Evolutionary conservation across 2,797 vertebrate genomes (phyloP), one percentile per base, ranked within the genome.

Genomic region (Discoglossus pictus): DNA sequence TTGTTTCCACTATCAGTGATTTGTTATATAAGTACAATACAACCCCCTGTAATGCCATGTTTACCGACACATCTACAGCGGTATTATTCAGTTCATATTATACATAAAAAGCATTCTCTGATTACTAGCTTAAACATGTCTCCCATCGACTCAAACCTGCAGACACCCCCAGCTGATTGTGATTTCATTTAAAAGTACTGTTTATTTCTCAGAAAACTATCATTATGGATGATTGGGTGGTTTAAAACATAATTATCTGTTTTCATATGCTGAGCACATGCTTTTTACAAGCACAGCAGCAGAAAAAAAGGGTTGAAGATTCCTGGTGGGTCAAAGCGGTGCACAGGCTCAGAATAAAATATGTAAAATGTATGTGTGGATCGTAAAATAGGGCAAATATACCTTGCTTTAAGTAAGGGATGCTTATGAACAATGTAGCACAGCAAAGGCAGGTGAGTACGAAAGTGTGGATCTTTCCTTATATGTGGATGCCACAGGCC

Each of bases 161-260:
- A 61, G 56, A 63, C 60, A 63, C 42, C 56, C 16, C 63, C 54
- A 50, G 64, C 60, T 63, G 70, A 53, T 52, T 52, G 55, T 51
- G 55, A 67, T 65, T 65, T 72, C 38, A 54, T 66, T 66, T 50
- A 58, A 70, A 70, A 70, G 60, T 54, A 42, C 35, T 63, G 52
- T 70, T 63, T 70, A 70, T 70, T n/a, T 63, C 52, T 43, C 60
- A 42, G 52, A 50, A 70, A 70, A 63, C 68, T 70, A 70, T 70
- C 68, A 70, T 70, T 70, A 70, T n/a, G 8, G 60, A 58, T 56
- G 60, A 70, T 64, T 70, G 60, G 36, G 60, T 50, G 51, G 68
- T n/a, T 63, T 51, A 56, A 70, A 64, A 70, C 52, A 63, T 64
- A 70, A 63, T 70, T 50, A 64, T 58, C 44, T 18, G 60, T 48